phyloP scores from a whole-genome alignment of 2,888 invertebrate genomes.

The Volucella inanis region DNA sequence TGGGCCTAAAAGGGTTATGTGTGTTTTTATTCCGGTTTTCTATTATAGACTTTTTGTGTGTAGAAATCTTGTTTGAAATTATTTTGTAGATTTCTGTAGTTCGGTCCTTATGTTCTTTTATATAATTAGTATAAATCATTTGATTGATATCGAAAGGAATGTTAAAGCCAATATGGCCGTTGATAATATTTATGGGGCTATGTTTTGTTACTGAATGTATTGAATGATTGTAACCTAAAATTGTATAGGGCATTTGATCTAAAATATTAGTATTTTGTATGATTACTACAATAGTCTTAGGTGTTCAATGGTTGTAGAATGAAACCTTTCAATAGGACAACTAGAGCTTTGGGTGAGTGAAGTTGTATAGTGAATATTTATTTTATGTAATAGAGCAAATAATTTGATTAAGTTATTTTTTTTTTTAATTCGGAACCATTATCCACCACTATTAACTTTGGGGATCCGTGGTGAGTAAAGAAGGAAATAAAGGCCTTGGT shows the following conservation, averaged over 20 bases:
- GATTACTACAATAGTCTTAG: conserved; percentile 37
- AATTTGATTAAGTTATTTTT: conserved; percentile 34
- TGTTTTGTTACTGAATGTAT: conserved; percentile 59
- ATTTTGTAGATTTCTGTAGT: too few relatives aligned
- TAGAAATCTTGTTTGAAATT: too few relatives aligned
- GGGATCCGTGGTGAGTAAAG: conserved; percentile 24
- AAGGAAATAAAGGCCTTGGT: conserved; percentile 26
- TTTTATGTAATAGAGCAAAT: conserved; percentile 28
- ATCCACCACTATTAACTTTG: conserved; percentile 33
- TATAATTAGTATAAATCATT: conserved; percentile 26
- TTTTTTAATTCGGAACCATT: conserved; percentile 46
- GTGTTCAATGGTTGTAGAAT: conserved; percentile 57
- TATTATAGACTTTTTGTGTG: too few relatives aligned
- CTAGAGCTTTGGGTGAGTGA: conserved; percentile 26
- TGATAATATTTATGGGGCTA: conserved; percentile 42
- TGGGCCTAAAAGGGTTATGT: too few relatives aligned
- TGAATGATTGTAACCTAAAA: conserved; percentile 59
- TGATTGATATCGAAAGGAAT: conserved; percentile 31
- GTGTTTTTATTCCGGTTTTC: too few relatives aligned
- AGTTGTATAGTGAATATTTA: conserved; percentile 22
- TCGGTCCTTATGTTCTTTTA: too few relatives aligned
- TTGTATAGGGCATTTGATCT: conserved; percentile 43
- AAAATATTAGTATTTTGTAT: conserved; percentile 35
- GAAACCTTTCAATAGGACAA: conserved; percentile 29
- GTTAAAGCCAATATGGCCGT: conserved; percentile 28